These are phyloP conservation scores for Cebus imitator DNA, from an alignment of 2,113 vertebrate species.

Conservation along the genomic window DNA sequence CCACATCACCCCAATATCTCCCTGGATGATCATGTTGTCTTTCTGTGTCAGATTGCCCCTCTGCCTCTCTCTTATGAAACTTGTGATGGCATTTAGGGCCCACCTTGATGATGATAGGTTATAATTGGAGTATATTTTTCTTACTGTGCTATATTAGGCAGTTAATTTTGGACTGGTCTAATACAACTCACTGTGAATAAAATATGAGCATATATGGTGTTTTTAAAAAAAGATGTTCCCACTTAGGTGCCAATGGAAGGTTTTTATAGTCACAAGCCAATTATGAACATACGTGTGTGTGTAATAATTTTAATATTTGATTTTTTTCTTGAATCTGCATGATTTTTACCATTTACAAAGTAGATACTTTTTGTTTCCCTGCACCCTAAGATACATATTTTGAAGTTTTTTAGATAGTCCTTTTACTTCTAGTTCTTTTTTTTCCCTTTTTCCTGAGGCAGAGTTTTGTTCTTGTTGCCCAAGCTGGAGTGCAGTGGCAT, in stretches of 20 bases:
- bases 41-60: background rate
- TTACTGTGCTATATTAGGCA: background rate
- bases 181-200: background rate
- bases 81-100: background rate
- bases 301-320: background rate
- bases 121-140: background rate
- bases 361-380: background rate
- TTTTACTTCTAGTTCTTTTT: background rate
- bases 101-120: background rate
- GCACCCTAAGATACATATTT: background rate
- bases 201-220: background rate
- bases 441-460: no score
- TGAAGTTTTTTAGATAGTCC: background rate
- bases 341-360: background rate
- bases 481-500: no score
- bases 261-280: background rate
- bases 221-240: background rate
- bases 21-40: background rate
- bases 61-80: background rate
- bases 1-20: rapidly evolving
- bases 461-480: no score
- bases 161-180: background rate
- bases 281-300: background rate
- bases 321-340: background rate
- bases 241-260: background rate